Base-by-base conservation (phyloP, 2,888 invertebrate genomes). In the Diloba caeruleocephala region DNA sequence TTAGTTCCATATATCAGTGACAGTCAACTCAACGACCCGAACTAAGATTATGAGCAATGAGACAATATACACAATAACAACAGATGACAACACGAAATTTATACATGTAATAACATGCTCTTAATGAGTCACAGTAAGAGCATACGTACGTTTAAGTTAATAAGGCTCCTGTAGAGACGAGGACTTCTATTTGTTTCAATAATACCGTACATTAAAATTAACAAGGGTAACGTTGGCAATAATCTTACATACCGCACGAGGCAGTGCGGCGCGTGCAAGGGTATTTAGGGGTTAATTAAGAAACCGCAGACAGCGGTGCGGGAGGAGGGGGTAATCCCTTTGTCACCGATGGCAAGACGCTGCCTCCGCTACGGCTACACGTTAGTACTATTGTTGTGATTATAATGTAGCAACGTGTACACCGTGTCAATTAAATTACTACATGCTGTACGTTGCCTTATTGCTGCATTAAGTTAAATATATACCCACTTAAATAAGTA, bases 261-360 rank as follows among this genome's bases (percentile, higher is more conserved):
- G 79, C 78, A 65, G 72, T 80, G 78, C 71, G 83, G 82, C 74
- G 79, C 78, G 82, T 84, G 84, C 86, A 81, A 76, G 83, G 86
- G 89, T 88, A 90, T 89, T 92, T 91, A 88, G 87, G 85, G 92
- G 92, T 92, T 92, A 92, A 92, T 92, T 92, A 92, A 90, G 90
- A 84, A 90, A 89, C 92, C 92, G 85, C 91, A 90, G 88, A 89
- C 89, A 76, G 76, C 64, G 76, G 76, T 55, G 66, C 62, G 77
- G 77, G 78, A 78, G 73, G 67, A 13, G 13, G 67, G 75, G 81
- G 80, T 90, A 91, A 92, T 90, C 89, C 90, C 88, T 88, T 90
- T 91, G 91, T 91, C 88, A 87, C 81, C 82, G 82, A 74, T 76
- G 81, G 85, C 84, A 88, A 88, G 87, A 86, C 76, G 83, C 69